These are phyloP conservation scores for Labrus mixtus DNA, from an alignment of 2,113 vertebrate species.

Conservation along the genomic window DNA sequence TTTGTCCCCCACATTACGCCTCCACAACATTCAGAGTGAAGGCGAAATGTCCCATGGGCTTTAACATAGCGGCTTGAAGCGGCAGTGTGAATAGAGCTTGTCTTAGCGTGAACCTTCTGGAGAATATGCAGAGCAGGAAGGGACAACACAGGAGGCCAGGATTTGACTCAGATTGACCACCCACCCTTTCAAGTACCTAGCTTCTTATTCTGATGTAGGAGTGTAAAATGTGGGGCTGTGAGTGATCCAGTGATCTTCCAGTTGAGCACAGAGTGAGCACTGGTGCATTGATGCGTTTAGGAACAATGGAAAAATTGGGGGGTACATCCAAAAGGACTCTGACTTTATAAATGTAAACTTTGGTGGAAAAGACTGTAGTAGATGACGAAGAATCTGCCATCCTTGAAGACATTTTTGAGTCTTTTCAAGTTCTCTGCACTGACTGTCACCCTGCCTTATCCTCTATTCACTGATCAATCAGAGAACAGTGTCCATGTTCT, in stretches of 20 bases:
- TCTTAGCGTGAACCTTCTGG: conserved; percentile 24
- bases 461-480: conserved; percentile 17
- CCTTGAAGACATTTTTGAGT: conserved; percentile 29
- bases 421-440: conserved; percentile 43
- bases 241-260: not conserved
- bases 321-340: conserved; percentile 14
- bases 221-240: not conserved
- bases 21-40: no score
- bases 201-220: conserved; percentile 12
- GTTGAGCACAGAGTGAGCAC: conserved; percentile 16
- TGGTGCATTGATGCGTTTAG: conserved; percentile 13
- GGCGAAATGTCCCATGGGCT: no score
- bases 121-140: conserved; percentile 70
- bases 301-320: conserved; percentile 38
- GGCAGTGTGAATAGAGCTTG: not conserved
- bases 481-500: conserved; percentile 27
- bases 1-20: no score
- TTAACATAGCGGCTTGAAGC: no score
- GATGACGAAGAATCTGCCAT: not conserved
- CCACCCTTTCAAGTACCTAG: conserved; percentile 28
- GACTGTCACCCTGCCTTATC: conserved; percentile 8
- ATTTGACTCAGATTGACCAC: conserved; percentile 63
- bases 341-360: conserved; percentile 24
- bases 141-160: conserved; percentile 63
- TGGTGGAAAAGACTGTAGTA: conserved; percentile 10